phyloP scores from a whole-genome alignment of 2,888 invertebrate species.

The Patella caerulea region DNA sequence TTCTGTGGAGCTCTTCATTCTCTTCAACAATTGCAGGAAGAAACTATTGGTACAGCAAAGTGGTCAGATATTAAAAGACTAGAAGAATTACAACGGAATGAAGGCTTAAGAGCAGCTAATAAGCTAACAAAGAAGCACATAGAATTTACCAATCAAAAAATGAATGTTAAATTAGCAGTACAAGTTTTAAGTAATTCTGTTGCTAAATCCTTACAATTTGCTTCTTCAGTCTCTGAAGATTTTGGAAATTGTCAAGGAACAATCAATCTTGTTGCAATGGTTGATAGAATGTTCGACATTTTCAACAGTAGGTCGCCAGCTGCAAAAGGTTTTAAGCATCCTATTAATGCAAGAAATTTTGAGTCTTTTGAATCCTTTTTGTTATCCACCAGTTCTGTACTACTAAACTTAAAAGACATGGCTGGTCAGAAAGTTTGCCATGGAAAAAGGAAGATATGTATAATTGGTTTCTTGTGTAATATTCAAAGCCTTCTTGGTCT shows the following conservation, averaged over 20 bases:
- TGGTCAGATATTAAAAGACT: slow-evolving; percentile 9
- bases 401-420: neutral
- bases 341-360: slow-evolving; percentile 9
- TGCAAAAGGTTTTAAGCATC: slow-evolving; percentile 17
- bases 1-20: neutral
- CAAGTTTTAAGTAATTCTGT: slow-evolving; percentile 15
- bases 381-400: neutral
- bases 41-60: neutral
- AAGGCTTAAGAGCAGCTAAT: slow-evolving; percentile 16
- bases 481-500: neutral
- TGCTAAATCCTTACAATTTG: slow-evolving; percentile 19
- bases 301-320: slow-evolving; percentile 7
- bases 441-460: slow-evolving; percentile 12
- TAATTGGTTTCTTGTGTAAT: slow-evolving; percentile 15
- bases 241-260: slow-evolving; percentile 6
- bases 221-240: slow-evolving; percentile 8
- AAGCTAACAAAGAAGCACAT: slow-evolving; percentile 15
- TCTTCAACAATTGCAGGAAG: neutral
- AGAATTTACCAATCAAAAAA: neutral
- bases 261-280: neutral
- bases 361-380: neutral
- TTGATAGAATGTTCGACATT: slow-evolving; percentile 17
- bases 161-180: slow-evolving; percentile 7
- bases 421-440: slow-evolving; percentile 4
- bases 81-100: slow-evolving; percentile 5